Conservation (phyloP, 2,113 vertebrate genomes). For the Cnemophilus loriae region DNA sequence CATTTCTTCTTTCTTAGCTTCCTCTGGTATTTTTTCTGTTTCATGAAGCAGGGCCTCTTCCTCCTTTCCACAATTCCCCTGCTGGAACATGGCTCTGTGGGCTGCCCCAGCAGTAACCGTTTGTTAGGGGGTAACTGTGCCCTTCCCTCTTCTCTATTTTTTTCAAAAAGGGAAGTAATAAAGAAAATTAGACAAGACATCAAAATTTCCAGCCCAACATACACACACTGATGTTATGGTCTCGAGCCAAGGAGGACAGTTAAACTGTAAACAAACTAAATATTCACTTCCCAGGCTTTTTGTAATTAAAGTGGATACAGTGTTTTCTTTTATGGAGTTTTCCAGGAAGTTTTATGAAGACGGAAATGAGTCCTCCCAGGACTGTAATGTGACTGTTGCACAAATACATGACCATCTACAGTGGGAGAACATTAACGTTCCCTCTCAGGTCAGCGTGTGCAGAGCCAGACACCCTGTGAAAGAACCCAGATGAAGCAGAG, state of each 20-base stretch:
- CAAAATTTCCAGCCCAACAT: not conserved
- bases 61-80: not conserved
- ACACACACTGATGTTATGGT: not conserved
- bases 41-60: not conserved
- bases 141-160: not conserved
- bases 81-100: not conserved
- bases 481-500: not conserved
- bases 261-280: not conserved
- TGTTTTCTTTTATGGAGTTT: not conserved
- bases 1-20: not conserved
- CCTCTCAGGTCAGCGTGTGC: not conserved
- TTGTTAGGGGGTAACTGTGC: not conserved
- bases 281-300: not conserved
- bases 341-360: not conserved
- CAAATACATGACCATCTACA: fast-evolving
- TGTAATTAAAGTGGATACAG: not conserved
- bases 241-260: not conserved
- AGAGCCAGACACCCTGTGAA: not conserved
- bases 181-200: not conserved
- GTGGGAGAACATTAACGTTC: not conserved
- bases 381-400: not conserved
- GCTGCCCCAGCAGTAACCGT: not conserved
- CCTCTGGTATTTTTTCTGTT: not conserved
- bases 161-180: not conserved
- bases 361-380: not conserved